Percentiles rank a stretch among this genome's conserved stretches.
phyloP scores from a whole-genome alignment of 1,140 invertebrate species.

The Caenorhabditis tropicalis region DNA sequence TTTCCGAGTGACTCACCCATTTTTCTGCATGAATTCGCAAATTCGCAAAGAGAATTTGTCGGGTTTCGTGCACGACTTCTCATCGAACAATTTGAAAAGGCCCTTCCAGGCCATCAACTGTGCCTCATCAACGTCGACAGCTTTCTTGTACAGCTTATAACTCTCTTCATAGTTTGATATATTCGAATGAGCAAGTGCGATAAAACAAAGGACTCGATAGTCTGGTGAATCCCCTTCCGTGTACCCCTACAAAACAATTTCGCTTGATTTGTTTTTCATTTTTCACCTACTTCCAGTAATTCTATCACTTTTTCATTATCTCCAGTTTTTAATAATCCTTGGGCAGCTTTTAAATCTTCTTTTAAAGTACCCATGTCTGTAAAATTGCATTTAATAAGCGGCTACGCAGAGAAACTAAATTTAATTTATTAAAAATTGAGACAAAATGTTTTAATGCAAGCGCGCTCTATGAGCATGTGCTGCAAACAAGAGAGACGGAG shows the following conservation, averaged over 20 bases:
- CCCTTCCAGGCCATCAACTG: slow-evolving; percentile 17
- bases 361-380: slow-evolving; percentile 21
- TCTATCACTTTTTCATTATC: not conserved
- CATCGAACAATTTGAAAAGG: slow-evolving; percentile 16
- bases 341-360: not conserved
- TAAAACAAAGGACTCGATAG: slow-evolving; percentile 8
- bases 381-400: not conserved
- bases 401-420: no score
- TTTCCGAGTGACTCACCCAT: not conserved
- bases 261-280: not conserved
- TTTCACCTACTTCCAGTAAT: not conserved
- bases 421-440: no score
- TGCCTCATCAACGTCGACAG: not conserved
- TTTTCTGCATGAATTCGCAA: slow-evolving; percentile 24
- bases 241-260: not conserved
- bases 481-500: not conserved
- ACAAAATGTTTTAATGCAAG: no score
- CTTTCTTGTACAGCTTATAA: slow-evolving; percentile 12
- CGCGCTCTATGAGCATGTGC: not conserved
- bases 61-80: not conserved
- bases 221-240: not conserved
- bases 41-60: not conserved
- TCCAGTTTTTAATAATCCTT: not conserved
- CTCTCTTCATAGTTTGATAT: not conserved
- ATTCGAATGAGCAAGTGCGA: not conserved